These are phyloP conservation scores for Heliconius himera DNA, from an alignment of 1,140 invertebrate genomes.

Conservation along the genomic window DNA sequence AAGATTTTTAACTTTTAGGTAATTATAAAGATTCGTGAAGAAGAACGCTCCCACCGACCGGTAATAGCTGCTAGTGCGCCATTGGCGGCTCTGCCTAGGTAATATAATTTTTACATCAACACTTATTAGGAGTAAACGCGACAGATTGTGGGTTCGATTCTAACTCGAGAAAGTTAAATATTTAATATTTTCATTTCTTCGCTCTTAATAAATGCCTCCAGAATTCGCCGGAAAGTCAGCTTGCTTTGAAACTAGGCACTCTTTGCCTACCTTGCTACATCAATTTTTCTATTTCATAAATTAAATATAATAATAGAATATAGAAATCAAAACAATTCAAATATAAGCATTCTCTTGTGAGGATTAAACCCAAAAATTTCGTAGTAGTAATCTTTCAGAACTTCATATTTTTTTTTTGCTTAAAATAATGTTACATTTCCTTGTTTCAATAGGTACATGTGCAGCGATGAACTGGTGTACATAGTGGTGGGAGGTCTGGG, in stretches of 20 bases:
- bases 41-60: slow-evolving; percentile 67
- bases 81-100: slow-evolving; percentile 81
- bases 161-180: neutral
- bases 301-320: too few species aligned
- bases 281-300: too few species aligned
- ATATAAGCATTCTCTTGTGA: too few species aligned
- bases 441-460: slow-evolving; percentile 63
- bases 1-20: slow-evolving; percentile 49
- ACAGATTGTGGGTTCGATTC: too few species aligned
- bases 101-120: slow-evolving; percentile 17
- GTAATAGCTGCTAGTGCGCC: slow-evolving; percentile 52
- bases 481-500: slow-evolving; percentile 90
- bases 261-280: too few species aligned
- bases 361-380: too few species aligned
- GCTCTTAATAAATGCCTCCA: too few species aligned
- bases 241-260: too few species aligned
- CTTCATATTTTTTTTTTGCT: slow-evolving; percentile 1
- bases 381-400: too few species aligned
- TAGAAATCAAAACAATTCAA: too few species aligned
- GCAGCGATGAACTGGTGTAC: slow-evolving; percentile 78
- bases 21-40: slow-evolving; percentile 85
- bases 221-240: too few species aligned
- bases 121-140: too few species aligned
- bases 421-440: slow-evolving; percentile 19
- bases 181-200: neutral